Conservation (phyloP, 2,888 invertebrate genomes). For the Agrenia bidenticulata region DNA sequence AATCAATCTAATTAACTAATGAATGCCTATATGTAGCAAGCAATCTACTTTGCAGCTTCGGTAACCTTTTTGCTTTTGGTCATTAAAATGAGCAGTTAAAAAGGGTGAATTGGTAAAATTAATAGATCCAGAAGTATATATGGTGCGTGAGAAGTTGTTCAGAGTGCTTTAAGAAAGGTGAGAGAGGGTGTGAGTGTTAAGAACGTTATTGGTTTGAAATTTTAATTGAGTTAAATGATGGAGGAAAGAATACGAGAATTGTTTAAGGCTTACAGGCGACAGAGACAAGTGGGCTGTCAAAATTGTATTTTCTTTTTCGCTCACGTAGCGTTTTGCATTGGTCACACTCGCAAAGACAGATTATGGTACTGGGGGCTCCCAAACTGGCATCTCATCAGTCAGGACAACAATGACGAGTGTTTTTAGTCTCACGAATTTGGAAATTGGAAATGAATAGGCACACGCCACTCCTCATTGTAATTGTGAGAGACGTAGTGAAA, state of each 20-base stretch:
- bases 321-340: not conserved
- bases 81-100: not conserved
- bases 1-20: no score
- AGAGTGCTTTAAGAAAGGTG: not conserved
- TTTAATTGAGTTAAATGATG: conserved; percentile 10
- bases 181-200: not conserved
- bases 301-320: not conserved
- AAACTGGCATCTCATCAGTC: conserved; percentile 2
- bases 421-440: conserved; percentile 9
- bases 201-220: conserved; percentile 7
- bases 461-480: no score
- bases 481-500: no score
- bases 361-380: not conserved
- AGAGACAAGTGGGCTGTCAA: conserved; percentile 17
- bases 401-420: conserved; percentile 2
- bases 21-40: no score
- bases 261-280: conserved; percentile 24
- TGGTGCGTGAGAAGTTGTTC: not conserved
- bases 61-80: no score
- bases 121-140: not conserved
- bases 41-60: no score
- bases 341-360: not conserved
- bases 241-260: conserved; percentile 15
- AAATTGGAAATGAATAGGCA: not conserved
- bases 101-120: conserved; percentile 1